phyloP scores from a whole-genome alignment of 2,888 invertebrate species.

The Drosophila mayaguana region DNA sequence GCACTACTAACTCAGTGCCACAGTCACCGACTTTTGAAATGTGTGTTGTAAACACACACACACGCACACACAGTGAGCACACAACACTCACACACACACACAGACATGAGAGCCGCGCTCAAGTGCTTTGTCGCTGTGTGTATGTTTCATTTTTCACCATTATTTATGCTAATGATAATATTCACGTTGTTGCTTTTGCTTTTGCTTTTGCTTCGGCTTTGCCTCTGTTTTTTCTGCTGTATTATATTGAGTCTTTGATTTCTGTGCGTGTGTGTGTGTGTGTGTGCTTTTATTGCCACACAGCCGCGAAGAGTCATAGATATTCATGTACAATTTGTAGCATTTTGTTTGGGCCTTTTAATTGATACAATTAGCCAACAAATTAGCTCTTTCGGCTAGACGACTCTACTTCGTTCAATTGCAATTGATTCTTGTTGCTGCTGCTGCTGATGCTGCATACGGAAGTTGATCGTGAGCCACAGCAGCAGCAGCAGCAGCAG shows the following conservation, averaged over 20 bases:
- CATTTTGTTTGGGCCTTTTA: constrained; percentile 25
- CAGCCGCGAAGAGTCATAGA: constrained; percentile 19
- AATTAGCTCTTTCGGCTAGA: constrained; percentile 1
- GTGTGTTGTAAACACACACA: constrained; percentile 75
- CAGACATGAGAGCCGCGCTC: constrained; percentile 16
- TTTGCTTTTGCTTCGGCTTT: constrained; percentile 57
- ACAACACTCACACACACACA: constrained; percentile 6
- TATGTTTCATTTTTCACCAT: constrained; percentile 64
- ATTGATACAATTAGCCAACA: constrained; percentile 10
- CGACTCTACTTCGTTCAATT: background rate
- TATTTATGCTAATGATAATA: constrained; percentile 74
- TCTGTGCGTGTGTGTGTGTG: background rate
- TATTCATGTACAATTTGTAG: constrained; percentile 8
- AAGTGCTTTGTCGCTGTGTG: constrained; percentile 37
- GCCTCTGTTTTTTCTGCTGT: constrained; percentile 40
- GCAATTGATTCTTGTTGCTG: constrained; percentile 25
- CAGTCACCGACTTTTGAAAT: constrained; percentile 83
- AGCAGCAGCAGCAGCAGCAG: constrained; percentile 18
- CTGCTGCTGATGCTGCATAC: constrained; percentile 39
- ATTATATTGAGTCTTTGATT: constrained; percentile 17
- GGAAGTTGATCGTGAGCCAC: constrained; percentile 32
- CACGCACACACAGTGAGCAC: constrained; percentile 18
- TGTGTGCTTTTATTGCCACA: constrained; percentile 31
- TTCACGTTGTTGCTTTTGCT: constrained; percentile 53
- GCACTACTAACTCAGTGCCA: constrained; percentile 85